These are phyloP conservation scores for Dendroctonus ponderosae DNA, from an alignment of 1,140 invertebrate genomes.

Conservation along the genomic window DNA sequence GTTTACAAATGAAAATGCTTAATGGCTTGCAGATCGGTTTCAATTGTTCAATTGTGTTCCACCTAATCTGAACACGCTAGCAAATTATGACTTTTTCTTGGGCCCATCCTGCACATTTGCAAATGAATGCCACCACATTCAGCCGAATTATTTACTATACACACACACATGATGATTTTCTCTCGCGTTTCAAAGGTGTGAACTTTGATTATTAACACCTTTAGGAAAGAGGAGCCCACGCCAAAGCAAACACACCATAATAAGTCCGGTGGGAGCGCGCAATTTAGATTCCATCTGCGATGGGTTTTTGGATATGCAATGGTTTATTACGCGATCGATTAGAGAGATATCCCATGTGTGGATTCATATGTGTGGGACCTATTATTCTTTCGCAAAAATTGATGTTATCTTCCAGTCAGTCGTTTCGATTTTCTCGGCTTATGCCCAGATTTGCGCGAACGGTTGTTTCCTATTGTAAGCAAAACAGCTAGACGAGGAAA, in stretches of 20 bases:
- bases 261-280: conserved; percentile 6
- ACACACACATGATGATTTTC: neutral
- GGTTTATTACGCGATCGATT: conserved; percentile 18
- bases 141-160: too few relatives aligned
- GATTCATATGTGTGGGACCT: conserved; percentile 8
- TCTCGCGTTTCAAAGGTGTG: conserved; percentile 7
- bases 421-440: too few relatives aligned
- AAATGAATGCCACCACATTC: too few relatives aligned
- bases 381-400: conserved; percentile 5
- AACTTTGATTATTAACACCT: conserved; percentile 7
- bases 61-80: too few relatives aligned
- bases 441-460: too few relatives aligned
- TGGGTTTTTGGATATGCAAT: conserved; percentile 10
- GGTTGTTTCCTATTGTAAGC: too few relatives aligned
- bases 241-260: conserved; percentile 2
- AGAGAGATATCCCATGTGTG: neutral
- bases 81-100: too few relatives aligned
- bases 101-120: too few relatives aligned
- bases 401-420: neutral
- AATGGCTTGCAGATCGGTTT: too few relatives aligned
- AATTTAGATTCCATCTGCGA: conserved; percentile 13
- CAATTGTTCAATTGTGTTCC: too few relatives aligned
- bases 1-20: too few relatives aligned
- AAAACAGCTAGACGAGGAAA: too few relatives aligned
- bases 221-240: conserved; percentile 3